These are phyloP conservation scores for Acanthosoma haemorrhoidale DNA, from an alignment of 2,888 invertebrate genomes.

Conservation along the genomic window DNA sequence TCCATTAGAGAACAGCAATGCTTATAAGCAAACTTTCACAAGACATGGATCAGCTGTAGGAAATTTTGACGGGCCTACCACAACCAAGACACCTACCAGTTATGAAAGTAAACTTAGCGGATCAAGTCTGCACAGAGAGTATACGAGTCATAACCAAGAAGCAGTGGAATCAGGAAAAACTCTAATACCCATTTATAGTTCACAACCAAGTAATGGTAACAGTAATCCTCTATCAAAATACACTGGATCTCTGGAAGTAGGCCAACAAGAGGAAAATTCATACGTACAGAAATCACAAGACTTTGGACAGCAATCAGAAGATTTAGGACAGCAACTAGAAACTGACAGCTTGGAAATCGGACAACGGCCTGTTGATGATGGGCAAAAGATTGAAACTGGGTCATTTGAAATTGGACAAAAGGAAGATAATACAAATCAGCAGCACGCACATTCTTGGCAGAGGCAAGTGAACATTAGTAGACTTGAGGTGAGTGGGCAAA, in stretches of 20 bases:
- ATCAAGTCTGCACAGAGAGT: neutral
- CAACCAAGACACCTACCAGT: neutral
- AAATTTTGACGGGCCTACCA: neutral
- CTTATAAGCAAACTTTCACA: neutral
- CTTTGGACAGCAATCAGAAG: conserved; percentile 41
- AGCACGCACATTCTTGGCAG: neutral
- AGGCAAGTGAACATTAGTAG: neutral
- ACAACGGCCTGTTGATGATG: neutral
- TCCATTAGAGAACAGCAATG: neutral
- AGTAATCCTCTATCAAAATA: neutral
- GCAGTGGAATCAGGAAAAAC: neutral
- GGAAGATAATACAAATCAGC: neutral
- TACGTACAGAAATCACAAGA: conserved; percentile 27
- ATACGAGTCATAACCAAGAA: conserved; percentile 18
- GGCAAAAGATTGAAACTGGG: neutral
- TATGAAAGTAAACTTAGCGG: neutral
- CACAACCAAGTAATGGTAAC: neutral
- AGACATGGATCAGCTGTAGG: neutral
- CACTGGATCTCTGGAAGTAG: neutral
- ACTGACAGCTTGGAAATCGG: neutral
- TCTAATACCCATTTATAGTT: neutral
- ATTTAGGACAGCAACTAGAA: conserved; percentile 34
- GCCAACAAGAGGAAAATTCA: conserved; percentile 5
- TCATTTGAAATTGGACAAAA: neutral
- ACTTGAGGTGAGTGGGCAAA: neutral